Base-by-base conservation (phyloP, 2,113 vertebrate species). In the Podarcis muralis region DNA sequence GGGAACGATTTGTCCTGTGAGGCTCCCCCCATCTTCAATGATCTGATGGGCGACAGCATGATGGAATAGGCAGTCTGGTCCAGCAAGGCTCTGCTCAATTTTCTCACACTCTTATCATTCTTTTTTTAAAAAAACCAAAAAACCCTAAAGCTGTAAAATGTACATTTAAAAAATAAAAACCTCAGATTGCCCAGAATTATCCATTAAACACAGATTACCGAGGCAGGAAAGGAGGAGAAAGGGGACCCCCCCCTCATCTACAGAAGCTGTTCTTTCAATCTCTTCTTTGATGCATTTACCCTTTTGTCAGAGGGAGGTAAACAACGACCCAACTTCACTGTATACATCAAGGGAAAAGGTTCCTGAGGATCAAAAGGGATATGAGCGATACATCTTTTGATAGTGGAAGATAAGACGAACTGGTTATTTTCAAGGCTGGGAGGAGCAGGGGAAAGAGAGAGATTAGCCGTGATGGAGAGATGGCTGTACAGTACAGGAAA, bases 371-470 rank as follows among this genome's bases (percentile, higher is more conserved):
- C 53, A 85, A 75, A 85, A 62, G 71, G 48, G 68, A 75, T 37
- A 85, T 37, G 22, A 85, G 62, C 30, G 72, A 76, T 40, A 85
- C 84, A 76, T 75, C 71, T 75, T 75, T 85, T 76, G 84, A 85
- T 85, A 37, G 71, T 18, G 43, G 57, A 20, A 85, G 69, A 75
- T 74, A 85, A 75, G 53, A 59, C 1, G n/a, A 27, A 59, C 37
- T 66, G 59, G 53, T 59, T 75, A 69, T 69, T 83, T 76, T 83
- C 81, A 75, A 75, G 71, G 71, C 83, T 59, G 15, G n/a, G 13
- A 20, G 27, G 13, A 20, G 53, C 57, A 78, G 25, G 43, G 23
- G 76, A 48, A 22, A 57, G 62, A 65, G 35, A 74, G 71, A 59
- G 69, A 32, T 53, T 43, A 69, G 40, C 75, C 12, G 20, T 2